Conservation (phyloP, 2,797 vertebrate species). For the Brachyrhaphis roseni region DNA sequence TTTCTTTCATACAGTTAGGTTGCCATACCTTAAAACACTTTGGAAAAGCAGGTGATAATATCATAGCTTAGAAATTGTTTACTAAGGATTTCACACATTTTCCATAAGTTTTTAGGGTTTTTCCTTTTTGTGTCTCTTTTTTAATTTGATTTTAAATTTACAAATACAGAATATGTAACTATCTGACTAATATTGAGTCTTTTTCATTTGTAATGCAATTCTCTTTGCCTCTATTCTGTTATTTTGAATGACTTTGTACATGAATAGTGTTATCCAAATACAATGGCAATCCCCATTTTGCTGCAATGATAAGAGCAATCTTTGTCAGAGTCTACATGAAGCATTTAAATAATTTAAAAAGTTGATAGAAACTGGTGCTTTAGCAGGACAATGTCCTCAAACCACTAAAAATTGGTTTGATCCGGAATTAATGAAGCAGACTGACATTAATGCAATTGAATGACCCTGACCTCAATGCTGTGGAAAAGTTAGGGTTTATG, state of each 20-base stretch:
- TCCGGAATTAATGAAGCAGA: not conserved
- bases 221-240: not conserved
- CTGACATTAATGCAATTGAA: not conserved
- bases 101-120: not conserved
- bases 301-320: not conserved
- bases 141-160: not conserved
- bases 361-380: not conserved
- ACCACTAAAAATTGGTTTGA: not conserved
- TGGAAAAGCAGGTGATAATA: not conserved
- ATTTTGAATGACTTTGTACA: not conserved
- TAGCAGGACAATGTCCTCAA: not conserved
- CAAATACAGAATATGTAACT: not conserved
- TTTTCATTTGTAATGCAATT: not conserved
- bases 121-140: not conserved
- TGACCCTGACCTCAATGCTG: not conserved
- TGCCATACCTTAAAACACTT: not conserved
- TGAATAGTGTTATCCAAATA: not conserved
- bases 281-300: not conserved
- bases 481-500: not conserved
- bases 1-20: not conserved
- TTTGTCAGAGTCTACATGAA: not conserved
- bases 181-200: not conserved
- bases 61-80: not conserved
- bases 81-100: not conserved
- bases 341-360: not conserved